Evolutionary conservation across 64 coral and sea anemone genomes (phyloP), one percentile per base, ranked within the genome.

Genomic region (Astreopora myriophthalma): DNA sequence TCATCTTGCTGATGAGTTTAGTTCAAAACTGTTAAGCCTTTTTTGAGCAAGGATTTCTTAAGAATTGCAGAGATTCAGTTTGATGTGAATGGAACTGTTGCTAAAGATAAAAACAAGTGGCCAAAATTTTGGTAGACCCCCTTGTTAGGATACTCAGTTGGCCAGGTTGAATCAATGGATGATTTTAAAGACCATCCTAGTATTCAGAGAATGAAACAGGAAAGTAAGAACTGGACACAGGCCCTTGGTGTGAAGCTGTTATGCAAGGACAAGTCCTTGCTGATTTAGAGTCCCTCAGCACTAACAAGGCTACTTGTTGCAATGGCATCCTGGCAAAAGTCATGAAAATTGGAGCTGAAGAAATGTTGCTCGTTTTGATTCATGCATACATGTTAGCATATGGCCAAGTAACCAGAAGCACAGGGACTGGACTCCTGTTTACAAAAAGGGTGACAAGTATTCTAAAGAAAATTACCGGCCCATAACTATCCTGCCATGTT

Each of bases 321-420:
- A 35, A 89, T 68, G 74, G 74, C 10, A 89, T 64, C 42, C 86
- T 72, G 5, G 31, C 86, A 42, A 89, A 76, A 76, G 9, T 71
- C 2, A 69, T 86, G 38, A 86, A 86, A 71, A 39, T 71, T 13
- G 84, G 80, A 27, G 63, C 84, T 24, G 64, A 86, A 1, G 63
- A 88, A 76, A 69, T 88, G 35, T 70, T 64, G 65, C 22, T 11
- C 62, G 42, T 22, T 85, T 85, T 24, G 69, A 85, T 40, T 85
- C 57, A 33, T 33, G 67, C 10, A 71, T 71, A 33, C 26, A 33
- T 32, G 34, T 33, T 0, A 34, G 7, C 1, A 35, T 44, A 29
- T 85, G 81, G 49, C 49, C 78, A 16, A 0, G n/a, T 38, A 48
- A 58, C 19, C 60, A 6, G 78, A 82, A 62, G 78, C 49, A 48